Percentiles rank a stretch among this genome's conserved stretches.
Evolutionary conservation across 2,888 invertebrate genomes (phyloP).

Genomic region (Cryptus armator): DNA sequence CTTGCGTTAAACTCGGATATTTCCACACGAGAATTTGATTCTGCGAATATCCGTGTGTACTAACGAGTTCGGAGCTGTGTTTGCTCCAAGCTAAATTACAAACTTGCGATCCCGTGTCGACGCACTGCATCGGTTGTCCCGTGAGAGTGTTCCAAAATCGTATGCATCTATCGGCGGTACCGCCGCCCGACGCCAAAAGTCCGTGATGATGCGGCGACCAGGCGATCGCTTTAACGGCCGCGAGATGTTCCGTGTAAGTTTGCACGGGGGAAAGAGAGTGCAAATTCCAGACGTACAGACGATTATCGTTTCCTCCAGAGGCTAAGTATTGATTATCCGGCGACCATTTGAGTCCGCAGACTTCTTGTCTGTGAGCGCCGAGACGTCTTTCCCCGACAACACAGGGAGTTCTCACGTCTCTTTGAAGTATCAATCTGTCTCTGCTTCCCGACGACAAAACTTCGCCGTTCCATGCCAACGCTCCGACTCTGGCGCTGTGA

Average conservation of each 20-base stretch:
- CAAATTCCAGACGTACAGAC: slow-evolving; percentile 96
- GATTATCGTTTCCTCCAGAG: slow-evolving; percentile 99
- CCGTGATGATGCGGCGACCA: slow-evolving; percentile 99
- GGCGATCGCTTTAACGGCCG: slow-evolving; percentile 99
- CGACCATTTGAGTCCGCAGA: slow-evolving; percentile 99
- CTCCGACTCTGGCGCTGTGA: slow-evolving; percentile 96
- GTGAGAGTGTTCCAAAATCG: slow-evolving; percentile 99
- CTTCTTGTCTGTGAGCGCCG: slow-evolving; percentile 98
- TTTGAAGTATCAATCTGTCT: slow-evolving; percentile 96
- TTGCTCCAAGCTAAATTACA: slow-evolving; percentile 99
- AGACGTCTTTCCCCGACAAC: slow-evolving; percentile 92
- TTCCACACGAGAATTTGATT: slow-evolving; percentile 99
- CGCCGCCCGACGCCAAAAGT: slow-evolving; percentile 98
- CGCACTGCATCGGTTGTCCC: slow-evolving; percentile 98
- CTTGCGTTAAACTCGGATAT: slow-evolving; percentile 98
- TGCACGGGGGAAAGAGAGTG: slow-evolving; percentile 96
- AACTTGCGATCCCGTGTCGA: slow-evolving; percentile 99
- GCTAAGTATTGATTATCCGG: slow-evolving; percentile 99
- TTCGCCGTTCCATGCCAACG: slow-evolving; percentile 99
- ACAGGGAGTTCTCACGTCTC: slow-evolving; percentile 96
- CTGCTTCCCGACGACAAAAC: slow-evolving; percentile 97
- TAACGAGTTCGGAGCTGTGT: slow-evolving; percentile 98
- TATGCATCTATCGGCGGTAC: slow-evolving; percentile 98
- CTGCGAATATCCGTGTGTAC: slow-evolving; percentile 99
- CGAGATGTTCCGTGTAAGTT: slow-evolving; percentile 98